These are phyloP conservation scores for Himantopus leucocephalus DNA, from an alignment of 2,113 vertebrate species.

Conservation along the genomic window DNA sequence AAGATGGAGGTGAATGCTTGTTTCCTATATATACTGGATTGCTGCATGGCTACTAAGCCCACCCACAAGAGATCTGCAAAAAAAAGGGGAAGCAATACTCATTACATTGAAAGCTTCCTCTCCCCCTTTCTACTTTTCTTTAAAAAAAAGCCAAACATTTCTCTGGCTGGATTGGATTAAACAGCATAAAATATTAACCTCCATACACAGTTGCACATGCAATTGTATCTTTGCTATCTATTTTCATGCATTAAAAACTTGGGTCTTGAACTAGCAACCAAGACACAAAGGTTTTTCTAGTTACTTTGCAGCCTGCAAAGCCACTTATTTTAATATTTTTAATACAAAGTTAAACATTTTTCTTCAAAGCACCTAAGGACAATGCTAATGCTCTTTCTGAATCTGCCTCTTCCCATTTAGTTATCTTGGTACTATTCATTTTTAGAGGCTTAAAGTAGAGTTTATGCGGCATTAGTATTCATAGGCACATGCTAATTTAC, in stretches of 20 bases:
- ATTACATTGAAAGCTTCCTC: not conserved
- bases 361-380: not conserved
- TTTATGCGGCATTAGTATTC: slow-evolving; percentile 55
- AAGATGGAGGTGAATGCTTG: not conserved
- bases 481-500: slow-evolving; percentile 60
- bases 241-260: not conserved
- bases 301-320: not conserved
- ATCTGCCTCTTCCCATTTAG: slow-evolving; percentile 39
- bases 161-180: not conserved
- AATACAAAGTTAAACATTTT: not conserved
- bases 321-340: slow-evolving; percentile 3
- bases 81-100: not conserved
- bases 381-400: not conserved
- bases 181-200: not conserved
- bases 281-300: not conserved
- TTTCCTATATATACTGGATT: not conserved
- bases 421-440: slow-evolving; percentile 23
- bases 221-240: not conserved
- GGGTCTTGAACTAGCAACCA: not conserved
- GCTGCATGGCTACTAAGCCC: not conserved
- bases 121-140: not conserved
- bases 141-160: not conserved
- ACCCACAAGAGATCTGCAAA: not conserved
- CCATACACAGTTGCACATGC: not conserved
- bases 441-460: slow-evolving; percentile 44